Conservation (phyloP, 2,888 invertebrate genomes). For the Empis livida region DNA sequence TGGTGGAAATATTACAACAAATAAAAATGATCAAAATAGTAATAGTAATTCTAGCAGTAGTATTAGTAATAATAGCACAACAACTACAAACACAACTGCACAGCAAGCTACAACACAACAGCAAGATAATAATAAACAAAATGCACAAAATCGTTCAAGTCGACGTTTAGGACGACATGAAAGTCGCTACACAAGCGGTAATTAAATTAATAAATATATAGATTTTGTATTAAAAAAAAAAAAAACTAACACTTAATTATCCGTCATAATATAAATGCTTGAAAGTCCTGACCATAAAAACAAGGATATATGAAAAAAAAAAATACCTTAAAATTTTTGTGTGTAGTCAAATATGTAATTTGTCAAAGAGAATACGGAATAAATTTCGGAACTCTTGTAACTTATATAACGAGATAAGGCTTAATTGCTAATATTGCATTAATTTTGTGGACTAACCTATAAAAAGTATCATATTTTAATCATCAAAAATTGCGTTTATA, state of each 20-base stretch:
- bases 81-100: background rate
- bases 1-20: constrained; percentile 1
- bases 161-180: constrained; percentile 21
- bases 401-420: no score
- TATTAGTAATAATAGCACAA: constrained; percentile 1
- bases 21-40: constrained; percentile 13
- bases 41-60: constrained; percentile 6
- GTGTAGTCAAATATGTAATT: no score
- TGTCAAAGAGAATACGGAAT: no score
- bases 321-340: no score
- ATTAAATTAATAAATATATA: constrained; percentile 5
- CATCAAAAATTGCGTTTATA: no score
- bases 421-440: no score
- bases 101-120: background rate
- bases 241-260: background rate
- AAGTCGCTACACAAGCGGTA: constrained; percentile 24
- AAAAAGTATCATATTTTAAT: no score
- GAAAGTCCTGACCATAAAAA: no score
- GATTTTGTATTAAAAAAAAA: background rate
- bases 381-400: no score
- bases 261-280: background rate
- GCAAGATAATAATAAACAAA: constrained; percentile 7
- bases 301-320: no score
- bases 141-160: constrained; percentile 16
- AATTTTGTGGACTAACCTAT: no score